Percentiles rank a stretch among this genome's conserved stretches.
These are phyloP conservation scores for Horisme vitalbata DNA, from an alignment of 2,888 invertebrate genomes.

Conservation along the genomic window DNA sequence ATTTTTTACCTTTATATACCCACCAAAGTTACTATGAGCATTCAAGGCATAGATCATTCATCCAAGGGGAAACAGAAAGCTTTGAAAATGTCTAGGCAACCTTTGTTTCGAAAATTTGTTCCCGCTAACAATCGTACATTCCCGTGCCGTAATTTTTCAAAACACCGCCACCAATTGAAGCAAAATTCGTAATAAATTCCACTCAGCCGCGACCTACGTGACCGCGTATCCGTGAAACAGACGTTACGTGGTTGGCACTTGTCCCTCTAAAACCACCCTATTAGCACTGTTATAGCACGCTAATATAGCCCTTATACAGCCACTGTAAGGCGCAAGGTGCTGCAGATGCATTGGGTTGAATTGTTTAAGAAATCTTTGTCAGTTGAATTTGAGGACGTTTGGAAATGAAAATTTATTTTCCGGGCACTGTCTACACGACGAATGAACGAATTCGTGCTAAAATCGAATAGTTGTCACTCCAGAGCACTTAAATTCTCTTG, in stretches of 20 bases:
- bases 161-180: conserved; percentile 37
- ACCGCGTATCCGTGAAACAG: conserved; percentile 56
- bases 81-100: background rate
- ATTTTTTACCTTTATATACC: too few relatives aligned
- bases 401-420: conserved; percentile 6
- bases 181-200: conserved; percentile 54
- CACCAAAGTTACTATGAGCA: too few relatives aligned
- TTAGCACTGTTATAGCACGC: background rate
- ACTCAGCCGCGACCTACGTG: conserved; percentile 51
- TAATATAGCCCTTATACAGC: conserved; percentile 7
- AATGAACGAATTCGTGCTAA: too few relatives aligned
- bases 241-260: conserved; percentile 55
- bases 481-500: too few relatives aligned
- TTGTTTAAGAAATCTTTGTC: conserved; percentile 29
- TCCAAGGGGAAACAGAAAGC: background rate
- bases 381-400: conserved; percentile 24
- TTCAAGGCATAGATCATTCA: too few relatives aligned
- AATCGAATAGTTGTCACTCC: too few relatives aligned
- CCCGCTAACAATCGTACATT: background rate
- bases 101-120: too few relatives aligned
- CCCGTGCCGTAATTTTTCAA: conserved; percentile 26
- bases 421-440: background rate
- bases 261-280: conserved; percentile 32
- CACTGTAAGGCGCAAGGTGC: background rate
- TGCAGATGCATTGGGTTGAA: conserved; percentile 22